Percentiles rank a stretch among this genome's conserved stretches.
These are phyloP conservation scores for Helogale parvula DNA, from an alignment of 2,113 vertebrate species.

Conservation along the genomic window DNA sequence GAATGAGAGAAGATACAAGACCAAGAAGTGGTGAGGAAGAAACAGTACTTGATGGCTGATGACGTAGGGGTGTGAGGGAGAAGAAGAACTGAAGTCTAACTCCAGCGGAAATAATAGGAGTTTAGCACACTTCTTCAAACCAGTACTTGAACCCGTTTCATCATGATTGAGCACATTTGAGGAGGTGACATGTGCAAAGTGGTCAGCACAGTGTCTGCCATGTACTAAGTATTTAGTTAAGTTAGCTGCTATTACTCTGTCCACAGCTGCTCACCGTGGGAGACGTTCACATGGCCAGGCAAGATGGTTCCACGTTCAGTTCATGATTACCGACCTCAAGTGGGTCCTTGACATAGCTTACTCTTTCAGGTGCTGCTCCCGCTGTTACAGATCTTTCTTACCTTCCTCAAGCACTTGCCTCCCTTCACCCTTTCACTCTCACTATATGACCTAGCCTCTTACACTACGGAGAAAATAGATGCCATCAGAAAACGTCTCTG, in stretches of 20 bases:
- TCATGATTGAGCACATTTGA: slow-evolving; percentile 39
- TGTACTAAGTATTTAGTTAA: slow-evolving; percentile 49
- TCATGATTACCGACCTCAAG: not conserved
- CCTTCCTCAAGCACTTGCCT: not conserved
- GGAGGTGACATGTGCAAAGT: slow-evolving; percentile 35
- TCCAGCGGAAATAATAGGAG: slow-evolving; percentile 8
- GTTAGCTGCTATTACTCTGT: slow-evolving; percentile 52
- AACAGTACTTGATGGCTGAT: not conserved
- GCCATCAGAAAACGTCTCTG: not conserved
- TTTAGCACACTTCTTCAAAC: not conserved
- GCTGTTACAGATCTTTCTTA: not conserved
- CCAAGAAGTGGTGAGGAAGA: not conserved
- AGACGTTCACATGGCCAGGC: not conserved
- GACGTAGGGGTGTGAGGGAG: not conserved
- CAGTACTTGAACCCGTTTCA: slow-evolving; percentile 5
- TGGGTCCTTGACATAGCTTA: not conserved
- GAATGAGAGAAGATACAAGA: not conserved
- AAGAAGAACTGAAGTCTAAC: not conserved
- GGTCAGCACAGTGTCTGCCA: slow-evolving; percentile 40
- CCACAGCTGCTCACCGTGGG: slow-evolving; percentile 1
- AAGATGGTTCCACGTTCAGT: slow-evolving; percentile 3
- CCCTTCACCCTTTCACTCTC: not conserved
- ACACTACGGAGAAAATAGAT: not conserved
- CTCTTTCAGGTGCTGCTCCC: not conserved
- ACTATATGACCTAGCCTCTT: not conserved